Base-by-base conservation (phyloP, 2,888 invertebrate species). In the Perizoma flavofasciatum region DNA sequence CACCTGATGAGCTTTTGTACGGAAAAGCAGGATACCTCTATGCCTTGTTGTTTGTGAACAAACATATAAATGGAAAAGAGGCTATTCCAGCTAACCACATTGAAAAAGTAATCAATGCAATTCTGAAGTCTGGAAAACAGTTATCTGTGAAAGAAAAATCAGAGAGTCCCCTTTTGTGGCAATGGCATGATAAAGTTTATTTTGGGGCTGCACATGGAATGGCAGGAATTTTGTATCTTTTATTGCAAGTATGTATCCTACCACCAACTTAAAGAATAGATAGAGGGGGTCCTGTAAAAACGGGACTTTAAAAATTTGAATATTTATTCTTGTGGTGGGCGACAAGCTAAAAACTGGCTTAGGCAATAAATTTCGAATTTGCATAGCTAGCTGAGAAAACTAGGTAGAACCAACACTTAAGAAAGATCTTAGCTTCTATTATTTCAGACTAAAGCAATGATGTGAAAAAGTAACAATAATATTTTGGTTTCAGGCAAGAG, bases 141-240 rank as follows among this genome's bases (percentile, higher is more conserved):
- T 92, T 94, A 73, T 89, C 96, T 2, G 73, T 81, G 46, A 81
- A 89, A 63, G 88, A 92, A 69, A 92, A 91, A 65, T 89, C 89
- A 49, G 86, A 92, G 45, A 92, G 93, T 66, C 96, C 97, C 0
- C 88, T 98, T 44, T 94, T 96, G 93, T 98, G 95, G 88, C 93
- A 95, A 74, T 98, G 98, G 97, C 97, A 98, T 86, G 95, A 95
- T 43, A 96, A 95, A 79, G 93, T 95, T 77, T 98, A 98, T 80
- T 88, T 97, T 51, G 98, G 98, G 11, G 98, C 96, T 45, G 98
- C 98, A 49, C 98, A 98, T 92, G 98, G 98, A 22, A 86, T 97
- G 68, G 94, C 95, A 63, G 98, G 98, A 5, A 98, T 98, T 75
- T 83, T 97, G 22, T 97, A 96, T 78, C 89, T 96, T 63, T 85